Percentiles rank a stretch among this genome's conserved stretches.
Conservation (phyloP, 2,888 invertebrate genomes). For the Balanococcus diminutus region DNA sequence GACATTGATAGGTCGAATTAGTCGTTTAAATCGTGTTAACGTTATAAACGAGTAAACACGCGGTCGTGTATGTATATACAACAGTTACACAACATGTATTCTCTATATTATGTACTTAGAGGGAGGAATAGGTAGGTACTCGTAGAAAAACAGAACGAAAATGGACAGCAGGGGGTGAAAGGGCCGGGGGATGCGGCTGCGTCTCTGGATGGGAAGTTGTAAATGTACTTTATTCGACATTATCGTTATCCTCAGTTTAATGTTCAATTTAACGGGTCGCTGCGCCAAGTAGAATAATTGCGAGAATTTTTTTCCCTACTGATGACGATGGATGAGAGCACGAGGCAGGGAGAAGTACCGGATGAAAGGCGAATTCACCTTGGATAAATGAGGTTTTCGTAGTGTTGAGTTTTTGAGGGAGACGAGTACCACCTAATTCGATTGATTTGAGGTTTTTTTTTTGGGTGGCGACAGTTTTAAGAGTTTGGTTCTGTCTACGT, state of each 20-base stretch:
- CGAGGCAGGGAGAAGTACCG: neutral
- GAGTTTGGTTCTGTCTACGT: too few relatives aligned
- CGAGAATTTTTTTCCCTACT: neutral
- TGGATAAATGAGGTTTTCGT: too few relatives aligned
- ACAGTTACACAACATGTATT: neutral
- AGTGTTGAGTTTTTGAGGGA: too few relatives aligned
- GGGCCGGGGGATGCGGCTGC: neutral
- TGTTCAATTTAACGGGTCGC: constrained; percentile 9
- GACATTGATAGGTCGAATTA: constrained; percentile 34
- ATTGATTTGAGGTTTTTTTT: too few relatives aligned
- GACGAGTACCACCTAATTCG: too few relatives aligned
- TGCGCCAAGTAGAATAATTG: neutral
- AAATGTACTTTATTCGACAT: neutral
- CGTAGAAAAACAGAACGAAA: neutral
- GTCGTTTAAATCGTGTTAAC: constrained; percentile 33
- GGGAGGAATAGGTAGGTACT: too few relatives aligned
- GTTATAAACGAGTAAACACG: constrained; percentile 21
- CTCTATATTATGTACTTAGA: neutral
- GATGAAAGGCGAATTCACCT: neutral
- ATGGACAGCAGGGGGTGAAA: neutral
- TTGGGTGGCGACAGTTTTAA: too few relatives aligned
- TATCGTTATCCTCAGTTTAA: neutral
- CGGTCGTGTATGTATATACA: neutral
- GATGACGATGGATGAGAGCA: neutral
- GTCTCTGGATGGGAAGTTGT: neutral